These are phyloP conservation scores for Thermophis baileyi DNA, from an alignment of 2,113 vertebrate species.

Conservation along the genomic window DNA sequence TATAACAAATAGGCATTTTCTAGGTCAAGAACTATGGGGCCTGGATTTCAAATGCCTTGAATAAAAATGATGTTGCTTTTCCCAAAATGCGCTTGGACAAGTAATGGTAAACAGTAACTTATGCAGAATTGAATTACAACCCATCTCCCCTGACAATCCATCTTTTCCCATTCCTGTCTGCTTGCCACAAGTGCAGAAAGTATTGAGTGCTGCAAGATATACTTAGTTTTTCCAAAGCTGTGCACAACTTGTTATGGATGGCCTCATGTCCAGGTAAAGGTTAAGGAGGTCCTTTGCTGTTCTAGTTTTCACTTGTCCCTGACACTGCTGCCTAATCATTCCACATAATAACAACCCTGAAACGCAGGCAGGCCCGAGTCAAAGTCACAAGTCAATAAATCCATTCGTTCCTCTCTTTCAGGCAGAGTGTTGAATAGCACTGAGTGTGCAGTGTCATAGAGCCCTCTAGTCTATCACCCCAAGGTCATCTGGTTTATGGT, in stretches of 20 bases:
- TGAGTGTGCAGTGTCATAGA: conserved; percentile 75
- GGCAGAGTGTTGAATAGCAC: conserved; percentile 78
- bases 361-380: conserved; percentile 84
- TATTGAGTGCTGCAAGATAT: conserved; percentile 62
- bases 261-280: conserved; percentile 79
- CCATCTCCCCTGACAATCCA: conserved; percentile 59
- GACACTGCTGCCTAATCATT: conserved; percentile 91
- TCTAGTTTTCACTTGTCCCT: conserved; percentile 86
- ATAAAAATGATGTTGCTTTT: conserved; percentile 62
- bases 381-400: conserved; percentile 93
- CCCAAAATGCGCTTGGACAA: conserved; percentile 58
- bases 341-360: conserved; percentile 89
- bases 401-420: conserved; percentile 85
- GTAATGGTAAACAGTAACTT: conserved; percentile 69
- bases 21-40: conserved; percentile 19
- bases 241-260: conserved; percentile 74
- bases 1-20: conserved; percentile 60
- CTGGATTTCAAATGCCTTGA: conserved; percentile 58
- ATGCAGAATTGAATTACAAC: conserved; percentile 71
- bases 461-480: conserved; percentile 85
- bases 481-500: conserved; percentile 82
- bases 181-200: conserved; percentile 63
- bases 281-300: conserved; percentile 80
- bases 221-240: conserved; percentile 65
- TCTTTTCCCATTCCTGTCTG: conserved; percentile 67